Base-by-base conservation (phyloP, 1,140 invertebrate genomes). In the Zaprionus inermis region DNA sequence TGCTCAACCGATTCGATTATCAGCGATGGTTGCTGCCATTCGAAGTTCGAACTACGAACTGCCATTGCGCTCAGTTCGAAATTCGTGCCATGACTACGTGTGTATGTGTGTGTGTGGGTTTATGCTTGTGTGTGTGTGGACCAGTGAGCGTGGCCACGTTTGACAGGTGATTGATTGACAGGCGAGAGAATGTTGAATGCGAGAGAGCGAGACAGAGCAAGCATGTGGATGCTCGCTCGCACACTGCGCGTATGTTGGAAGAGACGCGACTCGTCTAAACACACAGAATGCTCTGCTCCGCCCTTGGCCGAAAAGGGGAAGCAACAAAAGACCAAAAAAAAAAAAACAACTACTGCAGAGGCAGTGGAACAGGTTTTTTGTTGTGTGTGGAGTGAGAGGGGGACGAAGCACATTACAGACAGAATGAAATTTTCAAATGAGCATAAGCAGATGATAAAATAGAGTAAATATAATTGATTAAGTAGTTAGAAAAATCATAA, bases 91-190 rank as follows among this genome's bases (percentile, higher is more conserved):
- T 54, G 30, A 32, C n/a, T 44, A 7, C 63, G 72, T 79, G 20
- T 55, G 16, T 64, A 61, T 28, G 10, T 55, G 51, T 58, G 59
- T 51, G 52, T 72, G 44, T 38, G 30, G 38, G n/a, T 49, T 36
- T 10, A 44, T n/a, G 20, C 36, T 30, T 22, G 41, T 65, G 65
- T 34, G 72, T 28, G 24, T 28, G 54, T 76, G 69, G 68, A 74
- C 76, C 82, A 81, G 79, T 73, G 68, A 79, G 81, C 77, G 81
- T 79, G 76, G 76, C 83, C 75, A 76, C 67, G 46, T 74, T 85
- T 85, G 89, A 85, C 89, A 91, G 81, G 79, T 88, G 89, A 91
- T 91, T 91, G 89, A 91, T 91, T 89, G 89, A 91, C 89, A 90
- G 70, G 54, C 70, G 51, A 44, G 51, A 44, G n/a, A 49, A 78